Conservation (phyloP, 2,113 vertebrate genomes). For the Phaethornis superciliosus region DNA sequence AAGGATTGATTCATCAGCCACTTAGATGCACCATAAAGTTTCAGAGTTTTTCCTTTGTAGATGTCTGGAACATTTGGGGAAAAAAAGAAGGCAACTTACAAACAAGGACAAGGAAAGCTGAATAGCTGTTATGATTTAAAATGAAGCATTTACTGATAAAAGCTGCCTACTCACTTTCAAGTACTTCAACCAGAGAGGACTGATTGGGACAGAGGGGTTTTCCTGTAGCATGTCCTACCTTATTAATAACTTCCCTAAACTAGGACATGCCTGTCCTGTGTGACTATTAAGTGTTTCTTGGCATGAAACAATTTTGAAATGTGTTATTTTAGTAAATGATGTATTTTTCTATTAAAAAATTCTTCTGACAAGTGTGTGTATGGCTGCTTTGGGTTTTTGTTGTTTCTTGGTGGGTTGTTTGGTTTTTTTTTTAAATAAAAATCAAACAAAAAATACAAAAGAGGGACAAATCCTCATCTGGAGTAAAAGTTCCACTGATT, state of each 20-base stretch:
- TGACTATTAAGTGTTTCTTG: background rate
- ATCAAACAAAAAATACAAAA: background rate
- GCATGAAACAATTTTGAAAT: background rate
- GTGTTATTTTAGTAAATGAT: background rate
- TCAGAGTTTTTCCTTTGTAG: constrained; percentile 39
- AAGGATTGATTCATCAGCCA: constrained; percentile 37
- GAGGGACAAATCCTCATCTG: background rate
- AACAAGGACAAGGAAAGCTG: constrained; percentile 47
- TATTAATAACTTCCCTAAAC: background rate
- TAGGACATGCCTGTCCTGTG: background rate
- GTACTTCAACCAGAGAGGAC: constrained; percentile 6
- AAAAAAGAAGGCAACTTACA: constrained; percentile 18
- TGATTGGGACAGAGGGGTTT: background rate
- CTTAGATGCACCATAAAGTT: constrained; percentile 33
- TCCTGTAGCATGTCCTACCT: background rate
- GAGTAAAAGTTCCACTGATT: background rate
- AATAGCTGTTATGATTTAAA: constrained; percentile 39
- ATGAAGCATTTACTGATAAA: constrained; percentile 33
- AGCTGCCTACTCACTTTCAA: constrained; percentile 28
- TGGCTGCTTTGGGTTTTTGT: too few species aligned
- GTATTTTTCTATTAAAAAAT: background rate
- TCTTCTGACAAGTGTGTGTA: background rate
- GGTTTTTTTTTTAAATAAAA: background rate
- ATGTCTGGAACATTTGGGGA: background rate
- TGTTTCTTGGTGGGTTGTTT: too few species aligned